phyloP scores from a whole-genome alignment of 2,797 vertebrate species.

The Arnoldichthys spilopterus region DNA sequence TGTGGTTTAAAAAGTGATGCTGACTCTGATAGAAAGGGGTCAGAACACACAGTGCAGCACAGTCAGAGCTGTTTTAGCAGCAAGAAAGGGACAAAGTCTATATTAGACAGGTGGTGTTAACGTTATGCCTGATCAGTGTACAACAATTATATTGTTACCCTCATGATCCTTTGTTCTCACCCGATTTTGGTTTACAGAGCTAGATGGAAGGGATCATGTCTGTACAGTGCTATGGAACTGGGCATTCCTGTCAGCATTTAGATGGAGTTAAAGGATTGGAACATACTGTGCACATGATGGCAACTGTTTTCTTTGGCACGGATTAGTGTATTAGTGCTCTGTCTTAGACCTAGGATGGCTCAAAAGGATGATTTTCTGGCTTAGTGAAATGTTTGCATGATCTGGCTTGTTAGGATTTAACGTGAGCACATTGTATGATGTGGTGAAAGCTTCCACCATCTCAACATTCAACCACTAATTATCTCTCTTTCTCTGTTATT shows the following conservation, averaged over 20 bases:
- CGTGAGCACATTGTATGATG: neutral
- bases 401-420: neutral
- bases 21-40: too few relatives aligned
- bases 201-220: neutral
- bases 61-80: too few relatives aligned
- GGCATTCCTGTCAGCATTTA: neutral
- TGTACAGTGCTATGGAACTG: neutral
- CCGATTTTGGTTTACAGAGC: neutral
- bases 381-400: constrained; percentile 7
- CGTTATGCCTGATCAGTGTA: too few relatives aligned
- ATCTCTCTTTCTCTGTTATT: constrained; percentile 14
- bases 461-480: constrained; percentile 34
- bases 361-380: neutral
- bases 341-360: neutral
- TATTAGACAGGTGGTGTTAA: too few relatives aligned
- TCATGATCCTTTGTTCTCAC: neutral
- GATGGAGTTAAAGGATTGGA: neutral
- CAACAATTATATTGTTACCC: too few relatives aligned
- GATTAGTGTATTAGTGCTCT: neutral
- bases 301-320: neutral
- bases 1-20: too few relatives aligned
- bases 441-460: neutral
- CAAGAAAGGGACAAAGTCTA: too few relatives aligned
- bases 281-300: neutral
- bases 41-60: too few relatives aligned